Evolutionary conservation across 1,140 invertebrate genomes (phyloP), one percentile per base, ranked within the genome.

Genomic region (Archegozetes longisetosus): DNA sequence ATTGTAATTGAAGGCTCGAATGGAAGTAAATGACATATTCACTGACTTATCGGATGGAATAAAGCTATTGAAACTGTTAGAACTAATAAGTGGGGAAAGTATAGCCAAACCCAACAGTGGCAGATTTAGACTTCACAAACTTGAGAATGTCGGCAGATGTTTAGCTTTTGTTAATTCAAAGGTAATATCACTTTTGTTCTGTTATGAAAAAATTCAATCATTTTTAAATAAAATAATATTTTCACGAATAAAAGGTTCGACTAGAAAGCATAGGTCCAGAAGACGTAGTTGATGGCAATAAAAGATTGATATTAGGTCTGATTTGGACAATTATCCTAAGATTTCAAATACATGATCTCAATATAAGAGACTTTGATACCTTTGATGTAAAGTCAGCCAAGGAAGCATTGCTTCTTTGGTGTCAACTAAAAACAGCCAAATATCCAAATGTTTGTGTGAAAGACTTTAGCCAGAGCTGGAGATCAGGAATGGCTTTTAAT

Each of bases 81-180:
- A 98, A 79, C 96, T 98, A 66, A 98, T 99, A 72, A 96, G 91
- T 58, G 93, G 93, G 13, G 94, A 98, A 75, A 89, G 93, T 70
- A 77, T 98, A 64, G 92, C 88, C 32, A 86, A 93, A 66, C 92
- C 94, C 60, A 98, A 98, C 77, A 88, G 84, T 71, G 94, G 94
- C 22, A 81, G 85, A 62, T 93, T 98, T 85, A 77, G 94, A 66
- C 93, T 98, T 25, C 95, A 99, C 75, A 97, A 97, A 79, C 90
- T 98, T 48, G 95, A 98, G 76, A 99, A 99, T 76, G 88, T 98
- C 65, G 98, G 98, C 77, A 95, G 93, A 75, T 92, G 88, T 69
- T 77, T 99, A 65, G 88, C 89, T 64, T 98, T 98, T 76, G 78
- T 98, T 52, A 90, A 95, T 71, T 95, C 91, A 52, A 94, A 96